Conservation (phyloP, 2,797 vertebrate genomes). For the Catharus ustulatus region DNA sequence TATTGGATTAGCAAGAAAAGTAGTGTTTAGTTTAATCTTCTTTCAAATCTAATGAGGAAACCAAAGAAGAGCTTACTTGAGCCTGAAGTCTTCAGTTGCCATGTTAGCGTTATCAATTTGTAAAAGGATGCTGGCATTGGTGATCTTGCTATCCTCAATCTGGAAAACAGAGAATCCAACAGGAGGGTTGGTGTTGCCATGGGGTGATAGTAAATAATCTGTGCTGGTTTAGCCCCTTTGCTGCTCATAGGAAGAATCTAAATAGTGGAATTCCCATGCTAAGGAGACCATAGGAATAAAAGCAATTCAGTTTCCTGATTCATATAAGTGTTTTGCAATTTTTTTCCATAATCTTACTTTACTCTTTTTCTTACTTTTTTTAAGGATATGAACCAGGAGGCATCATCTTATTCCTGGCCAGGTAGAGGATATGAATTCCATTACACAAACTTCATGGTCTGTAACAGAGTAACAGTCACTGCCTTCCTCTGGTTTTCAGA, state of each 20-base stretch:
- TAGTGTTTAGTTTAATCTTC: background rate
- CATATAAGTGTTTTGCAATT: background rate
- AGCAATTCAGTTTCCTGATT: background rate
- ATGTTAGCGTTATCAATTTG: constrained; percentile 81
- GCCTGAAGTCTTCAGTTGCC: constrained; percentile 80
- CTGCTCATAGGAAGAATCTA: background rate
- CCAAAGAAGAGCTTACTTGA: constrained; percentile 75
- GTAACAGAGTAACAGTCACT: background rate
- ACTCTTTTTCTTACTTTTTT: background rate
- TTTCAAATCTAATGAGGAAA: background rate
- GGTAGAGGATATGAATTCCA: background rate
- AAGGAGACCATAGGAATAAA: background rate
- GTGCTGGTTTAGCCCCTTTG: background rate
- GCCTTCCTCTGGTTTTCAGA: background rate
- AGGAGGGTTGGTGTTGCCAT: background rate
- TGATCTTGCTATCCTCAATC: constrained; percentile 76
- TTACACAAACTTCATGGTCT: background rate
- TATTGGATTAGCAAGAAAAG: background rate
- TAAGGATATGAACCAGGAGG: background rate
- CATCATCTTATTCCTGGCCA: background rate
- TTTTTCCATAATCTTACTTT: background rate
- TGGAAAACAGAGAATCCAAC: constrained; percentile 61
- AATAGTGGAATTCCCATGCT: background rate
- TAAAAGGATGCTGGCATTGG: constrained; percentile 75
- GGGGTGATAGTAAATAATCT: background rate